These are phyloP conservation scores for Anthonomus grandis DNA, from an alignment of 1,140 invertebrate genomes.

Conservation along the genomic window DNA sequence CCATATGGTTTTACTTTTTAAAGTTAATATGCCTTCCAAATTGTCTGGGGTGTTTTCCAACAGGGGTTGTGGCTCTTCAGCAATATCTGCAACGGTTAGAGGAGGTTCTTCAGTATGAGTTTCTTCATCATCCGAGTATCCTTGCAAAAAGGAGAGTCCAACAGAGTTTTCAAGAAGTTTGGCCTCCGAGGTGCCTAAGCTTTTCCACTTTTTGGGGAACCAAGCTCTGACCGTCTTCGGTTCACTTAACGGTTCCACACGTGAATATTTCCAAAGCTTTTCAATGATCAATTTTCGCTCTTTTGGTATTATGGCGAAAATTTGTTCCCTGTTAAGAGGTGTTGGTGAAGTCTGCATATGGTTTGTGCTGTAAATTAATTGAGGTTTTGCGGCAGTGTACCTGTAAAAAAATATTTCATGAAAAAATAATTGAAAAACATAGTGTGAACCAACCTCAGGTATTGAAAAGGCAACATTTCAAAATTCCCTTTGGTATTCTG, in stretches of 20 bases:
- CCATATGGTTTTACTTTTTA: no score
- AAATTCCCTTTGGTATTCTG: conserved; percentile 24
- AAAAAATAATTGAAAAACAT: neutral
- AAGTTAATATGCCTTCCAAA: no score
- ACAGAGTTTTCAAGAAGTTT: conserved; percentile 40
- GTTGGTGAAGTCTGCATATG: conserved; percentile 15
- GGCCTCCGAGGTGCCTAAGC: conserved; percentile 27
- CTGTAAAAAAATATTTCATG: conserved; percentile 26
- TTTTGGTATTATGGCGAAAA: conserved; percentile 32
- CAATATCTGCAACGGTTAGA: no score
- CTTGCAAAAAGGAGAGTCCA: conserved; percentile 41
- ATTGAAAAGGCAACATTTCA: conserved; percentile 31
- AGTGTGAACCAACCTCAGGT: conserved; percentile 33
- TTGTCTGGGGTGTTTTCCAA: no score
- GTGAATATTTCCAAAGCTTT: conserved; percentile 22
- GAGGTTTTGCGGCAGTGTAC: conserved; percentile 33
- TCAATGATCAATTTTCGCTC: conserved; percentile 19
- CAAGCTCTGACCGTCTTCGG: conserved; percentile 21
- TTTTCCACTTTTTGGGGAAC: conserved; percentile 38
- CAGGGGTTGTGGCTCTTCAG: no score
- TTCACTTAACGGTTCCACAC: conserved; percentile 6
- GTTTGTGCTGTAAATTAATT: conserved; percentile 35
- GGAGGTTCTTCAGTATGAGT: no score
- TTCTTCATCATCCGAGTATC: conserved; percentile 41
- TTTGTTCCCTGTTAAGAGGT: conserved; percentile 28